These are phyloP conservation scores for Amiota mariae DNA, from an alignment of 2,888 invertebrate species.

Conservation along the genomic window DNA sequence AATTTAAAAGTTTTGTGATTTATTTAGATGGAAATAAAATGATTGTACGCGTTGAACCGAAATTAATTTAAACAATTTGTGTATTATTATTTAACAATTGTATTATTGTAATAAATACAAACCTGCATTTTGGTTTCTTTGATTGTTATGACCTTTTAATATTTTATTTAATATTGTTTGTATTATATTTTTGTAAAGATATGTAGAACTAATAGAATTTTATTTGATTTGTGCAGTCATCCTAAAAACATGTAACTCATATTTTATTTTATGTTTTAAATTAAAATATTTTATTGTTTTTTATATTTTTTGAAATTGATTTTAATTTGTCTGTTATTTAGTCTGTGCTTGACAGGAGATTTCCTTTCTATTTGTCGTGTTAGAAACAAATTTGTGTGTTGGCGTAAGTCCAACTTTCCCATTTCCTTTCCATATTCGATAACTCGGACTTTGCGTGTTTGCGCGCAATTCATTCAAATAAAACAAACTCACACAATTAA, in stretches of 20 bases:
- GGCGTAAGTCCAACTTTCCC: background rate
- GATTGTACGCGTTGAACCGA: constrained; percentile 66
- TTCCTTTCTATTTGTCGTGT: constrained; percentile 4
- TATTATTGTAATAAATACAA: no score
- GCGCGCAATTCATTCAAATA: constrained; percentile 7
- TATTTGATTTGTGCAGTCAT: no score
- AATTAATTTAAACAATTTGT: constrained; percentile 35
- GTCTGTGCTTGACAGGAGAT: background rate
- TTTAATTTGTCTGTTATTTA: background rate
- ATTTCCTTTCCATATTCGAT: background rate
- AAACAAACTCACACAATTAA: constrained; percentile 24
- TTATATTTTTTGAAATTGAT: background rate
- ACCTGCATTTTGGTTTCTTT: no score
- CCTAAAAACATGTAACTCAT: no score
- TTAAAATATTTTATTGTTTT: background rate
- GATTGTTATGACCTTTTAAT: no score
- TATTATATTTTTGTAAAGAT: no score
- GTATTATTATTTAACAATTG: no score
- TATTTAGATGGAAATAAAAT: constrained; percentile 66
- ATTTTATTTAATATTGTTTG: no score
- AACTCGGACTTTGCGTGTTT: constrained; percentile 11
- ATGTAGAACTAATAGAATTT: no score
- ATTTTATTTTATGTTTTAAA: background rate
- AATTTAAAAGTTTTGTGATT: constrained; percentile 48
- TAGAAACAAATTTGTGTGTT: constrained; percentile 14